phyloP scores from a whole-genome alignment of 2,113 vertebrate genomes.

The Vombatus ursinus region DNA sequence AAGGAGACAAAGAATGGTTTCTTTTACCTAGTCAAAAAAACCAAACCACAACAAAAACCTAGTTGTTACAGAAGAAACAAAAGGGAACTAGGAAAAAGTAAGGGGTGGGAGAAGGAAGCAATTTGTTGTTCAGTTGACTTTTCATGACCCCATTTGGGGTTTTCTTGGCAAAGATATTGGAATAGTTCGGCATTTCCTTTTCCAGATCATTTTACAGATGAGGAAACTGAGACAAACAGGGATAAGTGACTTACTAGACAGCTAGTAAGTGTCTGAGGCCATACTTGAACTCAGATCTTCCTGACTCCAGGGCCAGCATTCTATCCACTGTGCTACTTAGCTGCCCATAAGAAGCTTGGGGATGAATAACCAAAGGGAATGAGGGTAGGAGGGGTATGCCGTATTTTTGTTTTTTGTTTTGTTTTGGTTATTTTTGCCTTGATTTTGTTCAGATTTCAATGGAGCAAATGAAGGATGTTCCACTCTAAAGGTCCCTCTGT shows the following conservation, averaged over 20 bases:
- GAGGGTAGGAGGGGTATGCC: neutral
- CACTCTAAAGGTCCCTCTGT: neutral
- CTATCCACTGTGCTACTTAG: too few relatives aligned
- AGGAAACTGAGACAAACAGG: neutral
- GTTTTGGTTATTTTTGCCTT: neutral
- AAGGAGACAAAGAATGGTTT: too few relatives aligned
- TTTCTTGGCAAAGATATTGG: neutral
- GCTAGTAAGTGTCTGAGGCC: neutral
- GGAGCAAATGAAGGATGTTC: neutral
- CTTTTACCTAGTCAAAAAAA: too few relatives aligned
- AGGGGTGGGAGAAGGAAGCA: neutral
- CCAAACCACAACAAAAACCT: too few relatives aligned
- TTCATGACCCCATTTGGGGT: neutral
- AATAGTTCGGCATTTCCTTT: neutral
- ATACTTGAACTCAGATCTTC: neutral
- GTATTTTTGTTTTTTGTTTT: too few relatives aligned
- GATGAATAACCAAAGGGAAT: neutral
- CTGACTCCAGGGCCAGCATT: neutral
- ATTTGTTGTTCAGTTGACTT: neutral
- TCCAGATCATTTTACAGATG: neutral
- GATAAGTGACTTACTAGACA: neutral
- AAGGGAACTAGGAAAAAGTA: neutral
- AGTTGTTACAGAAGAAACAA: neutral
- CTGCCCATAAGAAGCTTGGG: neutral
- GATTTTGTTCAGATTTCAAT: neutral